Conservation (phyloP, 2,888 invertebrate species). For the Parapristionchus giblindavisi region DNA sequence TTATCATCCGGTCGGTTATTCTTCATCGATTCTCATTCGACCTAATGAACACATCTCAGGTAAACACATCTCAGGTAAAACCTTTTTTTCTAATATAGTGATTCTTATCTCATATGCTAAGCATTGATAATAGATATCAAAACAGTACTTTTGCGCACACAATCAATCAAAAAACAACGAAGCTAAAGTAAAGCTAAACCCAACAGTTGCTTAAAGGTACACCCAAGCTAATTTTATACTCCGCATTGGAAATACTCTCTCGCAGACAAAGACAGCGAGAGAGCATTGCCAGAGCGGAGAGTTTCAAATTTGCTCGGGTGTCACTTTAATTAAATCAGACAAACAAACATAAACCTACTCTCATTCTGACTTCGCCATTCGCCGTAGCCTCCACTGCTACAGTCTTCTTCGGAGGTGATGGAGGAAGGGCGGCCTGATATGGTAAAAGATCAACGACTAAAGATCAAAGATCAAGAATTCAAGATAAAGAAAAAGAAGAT, state of each 20-base stretch:
- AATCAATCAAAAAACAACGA: no score
- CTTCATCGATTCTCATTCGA: no score
- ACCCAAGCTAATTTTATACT: no score
- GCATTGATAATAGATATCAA: no score
- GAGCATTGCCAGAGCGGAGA: background rate
- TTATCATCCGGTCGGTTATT: no score
- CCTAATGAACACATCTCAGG: no score
- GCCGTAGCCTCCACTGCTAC: constrained; percentile 7
- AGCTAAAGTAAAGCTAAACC: no score
- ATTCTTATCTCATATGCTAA: no score
- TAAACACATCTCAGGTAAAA: background rate
- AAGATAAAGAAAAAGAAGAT: background rate
- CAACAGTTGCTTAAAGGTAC: background rate
- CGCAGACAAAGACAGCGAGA: no score
- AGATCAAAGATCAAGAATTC: background rate
- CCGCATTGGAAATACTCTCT: no score
- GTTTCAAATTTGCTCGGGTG: no score
- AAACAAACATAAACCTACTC: background rate
- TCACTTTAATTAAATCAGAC: background rate
- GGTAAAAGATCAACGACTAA: background rate
- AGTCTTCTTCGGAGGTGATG: constrained; percentile 26
- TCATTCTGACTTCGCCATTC: constrained; percentile 14
- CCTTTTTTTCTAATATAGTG: background rate
- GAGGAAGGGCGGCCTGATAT: constrained; percentile 13
- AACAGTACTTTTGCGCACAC: no score